Evolutionary conservation across 2,113 vertebrate species (phyloP), one percentile per base, ranked within the genome.

Genomic region (Pelodiscus sinensis): DNA sequence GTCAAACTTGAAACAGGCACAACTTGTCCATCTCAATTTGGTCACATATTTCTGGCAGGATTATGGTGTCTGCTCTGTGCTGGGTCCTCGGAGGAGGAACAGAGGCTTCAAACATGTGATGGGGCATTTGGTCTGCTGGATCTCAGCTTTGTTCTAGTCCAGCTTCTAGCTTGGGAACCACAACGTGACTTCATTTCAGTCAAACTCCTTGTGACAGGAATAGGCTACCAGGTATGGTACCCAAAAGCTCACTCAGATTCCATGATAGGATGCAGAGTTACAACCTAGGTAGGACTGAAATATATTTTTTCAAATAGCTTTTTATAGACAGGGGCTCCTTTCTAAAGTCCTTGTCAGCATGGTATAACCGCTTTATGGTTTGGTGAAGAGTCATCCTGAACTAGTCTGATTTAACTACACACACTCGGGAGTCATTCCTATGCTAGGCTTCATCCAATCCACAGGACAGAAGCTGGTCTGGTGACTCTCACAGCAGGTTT

Each of bases 111-210:
- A 5, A 21, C 18, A 71, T 35, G 16, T 71, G n/a, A n/a, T 35
- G 65, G n/a, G 35, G n/a, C 9, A 2, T 71, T 35, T 71, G 65
- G 31, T 71, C n/a, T 71, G 65, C 65, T 35, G 73, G 86, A 81
- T 24, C 58, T 80, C 52, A 86, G 88, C 82, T 94, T 88, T 92
- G 82, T 50, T 87, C 79, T 78, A 93, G 82, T 87, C 88, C 89
- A 87, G 56, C 50, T 75, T 22, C 38, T 50, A 75, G 6, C 82
- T 87, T 88, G 54, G 44, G 95, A 78, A 94, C 84, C 78, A 52
- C 92, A 86, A 51, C 9, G 9, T 38, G 84, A 82, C 85, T 87
- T 38, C 10, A 68, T 57, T 90, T 90, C 92, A 85, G n/a, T 12
- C 38, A 77, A 44, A 24, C 38, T 25, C 38, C 13, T 24, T 8